Evolutionary conservation across 1,140 invertebrate genomes (phyloP), one percentile per base, ranked within the genome.

Genomic region (Pogonognathellus flavescens): DNA sequence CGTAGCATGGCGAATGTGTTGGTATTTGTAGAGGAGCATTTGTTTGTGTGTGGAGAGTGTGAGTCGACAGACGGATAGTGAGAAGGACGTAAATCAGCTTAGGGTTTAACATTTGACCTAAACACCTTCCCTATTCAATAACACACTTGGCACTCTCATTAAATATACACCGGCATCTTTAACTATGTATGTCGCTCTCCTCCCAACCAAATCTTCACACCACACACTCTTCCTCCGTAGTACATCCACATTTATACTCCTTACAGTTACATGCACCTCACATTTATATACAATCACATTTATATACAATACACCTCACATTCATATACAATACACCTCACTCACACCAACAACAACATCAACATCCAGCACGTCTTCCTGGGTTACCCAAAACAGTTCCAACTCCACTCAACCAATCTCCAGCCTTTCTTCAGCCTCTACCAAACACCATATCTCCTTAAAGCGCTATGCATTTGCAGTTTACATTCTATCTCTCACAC

Each of bases 71-170:
- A 82, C 53, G 41, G 31, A 85, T 31, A 53, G 84, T 83, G 85
- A 57, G 59, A 85, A 72, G 70, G 49, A 83, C 22, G 86, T 87
- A 87, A 87, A 87, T 87, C 86, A 87, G 86, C 86, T 87, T 87
- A 87, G 20, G 84, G 84, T 85, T 66, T 50, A 76, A 82, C 86
- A 87, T 87, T 85, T 87, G 86, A 87, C 86, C 86, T 87, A 87
- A 87, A 87, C 86, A 87, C 86, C 80, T 82, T 83, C n/a, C 80
- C 86, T 85, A 83, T 87, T 87, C 84, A 85, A 85, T 85, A 87
- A 87, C 76, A 86, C 83, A 81, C 81, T 80, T 82, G 59, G 81
- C 82, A 86, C 49, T 84, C 84, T 88, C 87, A 88, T 88, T 88
- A 88, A 88, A 88, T 88, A 76, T 76, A 76, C 70, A 76, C 41